Evolutionary conservation across 2,888 invertebrate species (phyloP).

Genomic region (Mechanitis messenoides): DNA sequence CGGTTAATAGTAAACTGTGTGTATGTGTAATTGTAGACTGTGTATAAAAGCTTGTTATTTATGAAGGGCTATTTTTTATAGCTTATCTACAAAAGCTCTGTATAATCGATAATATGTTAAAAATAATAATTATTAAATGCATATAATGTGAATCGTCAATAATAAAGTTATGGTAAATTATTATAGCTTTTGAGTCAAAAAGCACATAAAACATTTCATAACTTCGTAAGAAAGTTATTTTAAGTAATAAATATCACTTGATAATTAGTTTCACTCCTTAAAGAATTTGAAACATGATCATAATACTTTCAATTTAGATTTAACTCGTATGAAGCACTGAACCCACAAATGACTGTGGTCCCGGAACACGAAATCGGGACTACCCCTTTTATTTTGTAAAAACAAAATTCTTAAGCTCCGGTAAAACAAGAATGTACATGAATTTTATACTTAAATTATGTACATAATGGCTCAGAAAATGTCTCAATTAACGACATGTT

Average conservation of each 20-base stretch:
- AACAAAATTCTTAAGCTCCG: neutral
- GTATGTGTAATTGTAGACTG: too few species aligned
- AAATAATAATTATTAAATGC: too few species aligned
- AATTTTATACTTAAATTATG: conserved; percentile 16
- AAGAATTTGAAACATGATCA: neutral
- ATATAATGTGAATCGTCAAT: too few species aligned
- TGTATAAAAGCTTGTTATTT: too few species aligned
- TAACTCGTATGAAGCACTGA: conserved; percentile 42
- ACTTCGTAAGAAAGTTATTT: too few species aligned
- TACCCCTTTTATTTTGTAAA: conserved; percentile 5
- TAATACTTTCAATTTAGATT: conserved; percentile 43
- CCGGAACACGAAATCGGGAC: conserved; percentile 49
- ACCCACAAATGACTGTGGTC: conserved; percentile 61
- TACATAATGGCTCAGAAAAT: conserved; percentile 11
- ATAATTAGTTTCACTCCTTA: neutral
- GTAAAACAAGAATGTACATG: conserved; percentile 7
- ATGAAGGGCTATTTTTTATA: too few species aligned
- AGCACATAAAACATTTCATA: too few species aligned
- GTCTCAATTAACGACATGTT: conserved; percentile 2
- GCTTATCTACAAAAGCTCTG: too few species aligned
- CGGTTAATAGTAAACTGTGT: too few species aligned
- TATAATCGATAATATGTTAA: too few species aligned
- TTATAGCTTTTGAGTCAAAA: too few species aligned
- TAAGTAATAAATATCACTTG: neutral
- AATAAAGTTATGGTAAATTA: too few species aligned